Percentiles rank a stretch among this genome's conserved stretches.
These are phyloP conservation scores for Danio choprae DNA, from an alignment of 2,797 vertebrate genomes.

Conservation along the genomic window DNA sequence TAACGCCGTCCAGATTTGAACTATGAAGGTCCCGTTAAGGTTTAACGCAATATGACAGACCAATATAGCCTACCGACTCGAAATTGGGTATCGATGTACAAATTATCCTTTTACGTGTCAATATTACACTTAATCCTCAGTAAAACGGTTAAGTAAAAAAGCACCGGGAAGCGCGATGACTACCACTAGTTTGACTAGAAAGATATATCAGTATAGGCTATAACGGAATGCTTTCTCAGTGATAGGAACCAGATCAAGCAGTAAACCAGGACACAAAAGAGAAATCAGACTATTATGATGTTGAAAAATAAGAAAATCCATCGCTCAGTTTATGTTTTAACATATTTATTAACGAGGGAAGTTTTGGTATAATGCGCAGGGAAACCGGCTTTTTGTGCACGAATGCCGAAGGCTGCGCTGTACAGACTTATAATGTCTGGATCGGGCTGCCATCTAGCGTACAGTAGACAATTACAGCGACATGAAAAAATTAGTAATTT, in stretches of 20 bases:
- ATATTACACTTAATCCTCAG: not conserved
- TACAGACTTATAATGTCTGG: slow-evolving; percentile 86
- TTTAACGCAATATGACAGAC: slow-evolving; percentile 1
- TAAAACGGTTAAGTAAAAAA: slow-evolving; percentile 52
- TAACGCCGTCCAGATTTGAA: not conserved
- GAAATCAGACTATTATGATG: slow-evolving; percentile 16
- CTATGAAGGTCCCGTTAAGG: not conserved
- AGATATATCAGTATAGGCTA: slow-evolving; percentile 26
- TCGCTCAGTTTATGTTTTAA: slow-evolving; percentile 71
- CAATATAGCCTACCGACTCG: not conserved
- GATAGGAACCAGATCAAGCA: slow-evolving; percentile 62
- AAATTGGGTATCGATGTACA: not conserved
- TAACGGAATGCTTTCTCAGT: slow-evolving; percentile 62
- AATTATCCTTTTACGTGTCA: not conserved
- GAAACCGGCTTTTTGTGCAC: slow-evolving; percentile 76
- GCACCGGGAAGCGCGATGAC: slow-evolving; percentile 50
- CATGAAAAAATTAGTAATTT: slow-evolving; percentile 66
- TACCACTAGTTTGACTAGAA: slow-evolving; percentile 53
- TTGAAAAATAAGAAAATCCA: not conserved
- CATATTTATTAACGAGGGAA: slow-evolving; percentile 77
- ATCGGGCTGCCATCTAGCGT: slow-evolving; percentile 98
- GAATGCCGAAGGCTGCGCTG: slow-evolving; percentile 72
- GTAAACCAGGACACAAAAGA: slow-evolving; percentile 61
- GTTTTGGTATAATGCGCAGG: slow-evolving; percentile 75
- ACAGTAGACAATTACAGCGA: slow-evolving; percentile 84